phyloP scores from a whole-genome alignment of 2,113 vertebrate genomes.

The Zosterops japonicus region DNA sequence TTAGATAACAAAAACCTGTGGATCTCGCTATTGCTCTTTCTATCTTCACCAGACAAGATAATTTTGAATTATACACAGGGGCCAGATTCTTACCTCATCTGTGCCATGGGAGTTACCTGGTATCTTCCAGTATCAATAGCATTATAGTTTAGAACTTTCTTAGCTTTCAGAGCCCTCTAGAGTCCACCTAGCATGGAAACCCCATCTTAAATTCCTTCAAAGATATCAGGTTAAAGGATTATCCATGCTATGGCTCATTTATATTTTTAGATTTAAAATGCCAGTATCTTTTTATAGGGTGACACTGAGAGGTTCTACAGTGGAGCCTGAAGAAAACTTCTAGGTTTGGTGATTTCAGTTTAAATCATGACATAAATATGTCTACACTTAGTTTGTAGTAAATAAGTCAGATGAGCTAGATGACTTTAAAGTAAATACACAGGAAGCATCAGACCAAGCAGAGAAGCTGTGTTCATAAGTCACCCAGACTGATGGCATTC shows the following conservation, averaged over 20 bases:
- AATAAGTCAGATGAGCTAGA: background rate
- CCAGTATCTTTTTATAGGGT: background rate
- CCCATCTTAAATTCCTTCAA: background rate
- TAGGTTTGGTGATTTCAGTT: background rate
- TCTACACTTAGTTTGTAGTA: background rate
- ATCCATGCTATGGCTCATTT: background rate
- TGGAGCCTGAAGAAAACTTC: conserved; percentile 2
- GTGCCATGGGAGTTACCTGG: background rate
- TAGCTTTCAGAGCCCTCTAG: background rate
- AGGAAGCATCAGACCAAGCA: conserved; percentile 27
- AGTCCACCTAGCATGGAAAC: background rate
- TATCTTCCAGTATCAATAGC: background rate
- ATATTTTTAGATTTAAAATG: conserved; percentile 22
- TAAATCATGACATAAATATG: conserved; percentile 47
- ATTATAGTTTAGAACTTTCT: background rate
- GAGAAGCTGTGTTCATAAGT: conserved; percentile 20
- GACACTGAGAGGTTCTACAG: background rate
- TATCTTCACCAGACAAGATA: background rate
- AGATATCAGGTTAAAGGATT: background rate
- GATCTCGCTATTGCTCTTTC: background rate
- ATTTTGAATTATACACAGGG: background rate
- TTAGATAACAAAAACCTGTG: background rate
- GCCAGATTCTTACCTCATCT: background rate
- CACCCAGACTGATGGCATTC: background rate
- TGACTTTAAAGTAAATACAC: conserved; percentile 32